Conservation (phyloP, 2,113 vertebrate genomes). For the Parus major region DNA sequence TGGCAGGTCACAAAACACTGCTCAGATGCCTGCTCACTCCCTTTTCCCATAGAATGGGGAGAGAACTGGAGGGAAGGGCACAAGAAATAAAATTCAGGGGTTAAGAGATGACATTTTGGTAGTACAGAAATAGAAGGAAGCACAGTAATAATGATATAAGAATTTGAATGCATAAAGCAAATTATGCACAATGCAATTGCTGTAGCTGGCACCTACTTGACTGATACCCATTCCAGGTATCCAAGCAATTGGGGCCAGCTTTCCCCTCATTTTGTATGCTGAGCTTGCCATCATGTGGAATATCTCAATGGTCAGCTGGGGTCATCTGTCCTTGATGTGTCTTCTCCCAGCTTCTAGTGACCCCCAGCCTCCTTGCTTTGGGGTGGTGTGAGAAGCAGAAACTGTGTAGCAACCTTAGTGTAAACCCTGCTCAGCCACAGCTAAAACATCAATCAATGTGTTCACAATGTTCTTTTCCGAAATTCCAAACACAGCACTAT, state of each 20-base stretch:
- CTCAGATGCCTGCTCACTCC: background rate
- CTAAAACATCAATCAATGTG: background rate
- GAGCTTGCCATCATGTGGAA: background rate
- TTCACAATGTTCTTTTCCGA: background rate
- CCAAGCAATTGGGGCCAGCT: background rate
- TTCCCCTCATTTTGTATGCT: background rate
- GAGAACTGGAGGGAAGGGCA: background rate
- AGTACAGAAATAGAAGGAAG: background rate
- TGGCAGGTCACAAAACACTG: background rate
- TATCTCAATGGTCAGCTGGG: background rate
- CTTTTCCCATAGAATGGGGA: background rate
- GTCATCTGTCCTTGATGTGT: background rate
- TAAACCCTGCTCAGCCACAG: background rate
- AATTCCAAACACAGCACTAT: background rate
- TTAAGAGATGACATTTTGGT: background rate
- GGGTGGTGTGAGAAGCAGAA: background rate
- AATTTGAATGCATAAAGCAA: background rate
- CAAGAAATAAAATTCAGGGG: background rate
- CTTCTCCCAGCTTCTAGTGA: background rate
- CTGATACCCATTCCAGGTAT: background rate
- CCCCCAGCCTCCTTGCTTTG: background rate
- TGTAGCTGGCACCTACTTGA: background rate
- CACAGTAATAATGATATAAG: background rate
- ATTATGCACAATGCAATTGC: rapidly evolving
- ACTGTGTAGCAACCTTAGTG: background rate